Conservation (phyloP, 2,113 vertebrate genomes). For the Eleginops maclovinus region DNA sequence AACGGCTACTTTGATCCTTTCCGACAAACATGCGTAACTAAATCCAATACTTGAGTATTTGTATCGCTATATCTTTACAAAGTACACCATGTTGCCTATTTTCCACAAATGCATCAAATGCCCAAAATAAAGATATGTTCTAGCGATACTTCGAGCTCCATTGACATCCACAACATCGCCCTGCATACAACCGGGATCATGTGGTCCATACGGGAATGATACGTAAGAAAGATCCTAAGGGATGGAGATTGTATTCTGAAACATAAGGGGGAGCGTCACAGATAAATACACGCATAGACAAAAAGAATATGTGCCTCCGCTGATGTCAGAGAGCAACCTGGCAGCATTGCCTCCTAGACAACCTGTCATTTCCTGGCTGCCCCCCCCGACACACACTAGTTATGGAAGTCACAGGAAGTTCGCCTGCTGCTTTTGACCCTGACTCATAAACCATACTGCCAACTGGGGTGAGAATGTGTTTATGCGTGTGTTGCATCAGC, state of each 20-base stretch:
- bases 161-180: not conserved
- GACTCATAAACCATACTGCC: conserved; percentile 60
- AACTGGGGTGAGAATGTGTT: conserved; percentile 40
- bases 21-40: not conserved
- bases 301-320: conserved; percentile 2
- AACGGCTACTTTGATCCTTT: not conserved
- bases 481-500: conserved; percentile 40
- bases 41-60: not conserved
- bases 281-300: not conserved
- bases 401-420: conserved; percentile 60
- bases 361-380: conserved; percentile 59
- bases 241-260: not conserved
- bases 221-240: not conserved
- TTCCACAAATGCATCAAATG: not conserved
- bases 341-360: conserved; percentile 29
- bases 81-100: not conserved
- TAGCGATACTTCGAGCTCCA: not conserved
- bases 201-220: conserved; percentile 10
- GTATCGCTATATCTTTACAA: not conserved
- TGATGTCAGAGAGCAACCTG: conserved; percentile 27
- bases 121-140: not conserved
- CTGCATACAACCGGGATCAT: conserved; percentile 3
- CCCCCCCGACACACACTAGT: conserved; percentile 19
- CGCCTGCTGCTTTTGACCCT: conserved; percentile 62
- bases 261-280: conserved; percentile 29